These are phyloP conservation scores for Phlogophora meticulosa DNA, from an alignment of 2,888 invertebrate species.

Conservation along the genomic window DNA sequence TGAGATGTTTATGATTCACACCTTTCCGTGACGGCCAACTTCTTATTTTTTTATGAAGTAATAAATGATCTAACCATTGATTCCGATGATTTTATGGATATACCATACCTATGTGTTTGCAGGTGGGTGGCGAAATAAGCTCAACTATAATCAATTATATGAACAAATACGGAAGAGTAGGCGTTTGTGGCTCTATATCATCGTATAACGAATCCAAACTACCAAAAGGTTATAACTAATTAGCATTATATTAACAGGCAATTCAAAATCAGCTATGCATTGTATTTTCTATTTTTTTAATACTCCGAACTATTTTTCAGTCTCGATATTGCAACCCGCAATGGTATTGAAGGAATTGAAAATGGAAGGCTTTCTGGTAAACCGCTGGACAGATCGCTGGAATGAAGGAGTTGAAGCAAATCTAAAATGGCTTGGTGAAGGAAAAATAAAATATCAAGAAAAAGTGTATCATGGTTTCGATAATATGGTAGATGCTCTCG, in stretches of 20 bases:
- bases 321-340: constrained; percentile 90
- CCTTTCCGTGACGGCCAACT: too few species aligned
- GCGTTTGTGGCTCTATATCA: constrained; percentile 94
- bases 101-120: constrained; percentile 28
- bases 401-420: constrained; percentile 92
- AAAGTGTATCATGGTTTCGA: constrained; percentile 94
- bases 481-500: constrained; percentile 93
- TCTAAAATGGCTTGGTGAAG: constrained; percentile 92
- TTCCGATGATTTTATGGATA: neutral
- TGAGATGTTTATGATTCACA: too few species aligned
- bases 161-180: constrained; percentile 92
- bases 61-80: too few species aligned
- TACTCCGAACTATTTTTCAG: constrained; percentile 69
- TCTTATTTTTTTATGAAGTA: too few species aligned
- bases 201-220: constrained; percentile 90
- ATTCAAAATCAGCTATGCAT: too few species aligned
- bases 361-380: constrained; percentile 92
- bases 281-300: too few species aligned
- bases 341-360: constrained; percentile 92
- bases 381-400: constrained; percentile 92
- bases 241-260: neutral
- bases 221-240: constrained; percentile 78
- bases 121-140: constrained; percentile 94
- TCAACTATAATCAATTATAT: constrained; percentile 92
- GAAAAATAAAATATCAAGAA: constrained; percentile 93